These are phyloP conservation scores for Drosophila fuyamai DNA, from an alignment of 1,140 invertebrate genomes.

Conservation along the genomic window DNA sequence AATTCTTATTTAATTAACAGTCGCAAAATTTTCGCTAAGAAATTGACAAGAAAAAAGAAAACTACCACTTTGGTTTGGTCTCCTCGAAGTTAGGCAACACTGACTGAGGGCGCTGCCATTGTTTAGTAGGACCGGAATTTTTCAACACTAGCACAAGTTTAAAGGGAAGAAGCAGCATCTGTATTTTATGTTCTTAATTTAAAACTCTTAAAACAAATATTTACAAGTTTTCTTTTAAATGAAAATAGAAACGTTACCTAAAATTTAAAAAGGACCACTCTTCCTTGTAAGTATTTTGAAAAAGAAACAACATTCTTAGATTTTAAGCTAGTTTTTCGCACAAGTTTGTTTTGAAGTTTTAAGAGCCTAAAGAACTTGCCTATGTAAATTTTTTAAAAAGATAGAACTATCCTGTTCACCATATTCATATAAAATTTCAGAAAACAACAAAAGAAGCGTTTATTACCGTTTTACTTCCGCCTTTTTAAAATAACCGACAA, in stretches of 20 bases:
- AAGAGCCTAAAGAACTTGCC: neutral
- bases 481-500: conserved; percentile 71
- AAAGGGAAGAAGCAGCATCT: conserved; percentile 28
- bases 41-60: conserved; percentile 59
- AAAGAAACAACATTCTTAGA: neutral
- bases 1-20: neutral
- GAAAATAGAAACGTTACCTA: no score
- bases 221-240: no score
- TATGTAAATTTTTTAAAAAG: neutral
- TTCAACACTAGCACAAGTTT: conserved; percentile 43
- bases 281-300: neutral
- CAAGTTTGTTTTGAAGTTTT: neutral
- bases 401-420: no score
- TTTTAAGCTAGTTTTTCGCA: neutral
- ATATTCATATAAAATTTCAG: no score
- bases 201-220: neutral
- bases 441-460: neutral
- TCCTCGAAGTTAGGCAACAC: conserved; percentile 25
- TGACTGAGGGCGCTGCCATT: conserved; percentile 2
- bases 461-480: neutral
- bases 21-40: conserved; percentile 12
- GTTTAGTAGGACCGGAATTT: conserved; percentile 1
- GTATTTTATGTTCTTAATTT: conserved; percentile 4
- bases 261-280: neutral
- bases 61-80: conserved; percentile 55